Percentiles rank a stretch among this genome's conserved stretches.
Conservation (phyloP, 92 coral and sea anemone genomes). For the Micromussa lordhowensis region DNA sequence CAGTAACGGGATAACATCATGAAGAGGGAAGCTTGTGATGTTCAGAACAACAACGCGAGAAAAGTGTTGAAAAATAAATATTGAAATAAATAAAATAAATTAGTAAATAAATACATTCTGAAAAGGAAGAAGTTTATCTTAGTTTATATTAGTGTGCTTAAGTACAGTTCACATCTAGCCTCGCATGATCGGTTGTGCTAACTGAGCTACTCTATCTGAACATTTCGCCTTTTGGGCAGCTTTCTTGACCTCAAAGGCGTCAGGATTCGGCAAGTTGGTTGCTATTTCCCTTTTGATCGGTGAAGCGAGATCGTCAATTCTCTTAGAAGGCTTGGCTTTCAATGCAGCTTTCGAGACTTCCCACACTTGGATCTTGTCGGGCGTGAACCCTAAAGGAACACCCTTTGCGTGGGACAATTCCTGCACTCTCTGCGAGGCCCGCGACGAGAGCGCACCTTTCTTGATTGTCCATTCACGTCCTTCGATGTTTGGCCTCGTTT, state of each 20-base stretch:
- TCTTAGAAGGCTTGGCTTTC: conserved; percentile 69
- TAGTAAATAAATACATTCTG: not conserved
- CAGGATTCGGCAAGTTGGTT: conserved; percentile 86
- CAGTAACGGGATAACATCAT: not conserved
- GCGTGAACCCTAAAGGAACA: conserved; percentile 80
- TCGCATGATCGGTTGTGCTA: conserved; percentile 82
- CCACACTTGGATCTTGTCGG: conserved; percentile 91
- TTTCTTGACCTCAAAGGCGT: conserved; percentile 85
- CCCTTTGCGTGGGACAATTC: conserved; percentile 87
- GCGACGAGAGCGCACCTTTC: conserved; percentile 72
- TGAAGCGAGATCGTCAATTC: conserved; percentile 84
- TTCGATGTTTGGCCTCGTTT: conserved; percentile 51
- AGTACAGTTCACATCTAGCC: conserved; percentile 17
- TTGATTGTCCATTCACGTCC: conserved; percentile 93
- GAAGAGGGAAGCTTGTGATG: not conserved
- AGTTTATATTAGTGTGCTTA: not conserved
- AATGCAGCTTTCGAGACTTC: conserved; percentile 87
- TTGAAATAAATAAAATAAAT: not conserved
- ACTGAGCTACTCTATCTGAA: conserved; percentile 76
- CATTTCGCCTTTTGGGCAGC: conserved; percentile 91
- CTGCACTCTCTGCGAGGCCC: conserved; percentile 73
- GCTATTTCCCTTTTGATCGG: conserved; percentile 83
- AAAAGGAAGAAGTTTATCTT: not conserved
- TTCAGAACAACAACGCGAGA: not conserved
- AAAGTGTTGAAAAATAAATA: not conserved